Conservation (phyloP, 2,888 invertebrate genomes). For the Tinea pellionella region DNA sequence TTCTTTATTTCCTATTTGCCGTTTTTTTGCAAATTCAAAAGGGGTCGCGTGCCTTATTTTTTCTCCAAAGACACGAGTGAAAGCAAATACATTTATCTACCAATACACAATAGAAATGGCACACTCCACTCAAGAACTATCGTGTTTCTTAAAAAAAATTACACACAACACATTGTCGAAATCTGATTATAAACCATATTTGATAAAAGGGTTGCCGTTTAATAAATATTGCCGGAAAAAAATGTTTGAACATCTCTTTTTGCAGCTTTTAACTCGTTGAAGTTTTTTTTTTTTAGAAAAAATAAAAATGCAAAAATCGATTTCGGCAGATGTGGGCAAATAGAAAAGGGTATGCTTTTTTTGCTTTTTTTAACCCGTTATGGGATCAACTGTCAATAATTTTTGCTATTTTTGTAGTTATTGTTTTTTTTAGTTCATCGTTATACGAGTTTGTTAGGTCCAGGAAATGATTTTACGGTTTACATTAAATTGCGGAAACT, state of each 20-base stretch:
- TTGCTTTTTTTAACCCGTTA: slow-evolving; percentile 43
- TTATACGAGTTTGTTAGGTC: not conserved
- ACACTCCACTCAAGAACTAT: slow-evolving; percentile 62
- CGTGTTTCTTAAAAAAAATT: slow-evolving; percentile 51
- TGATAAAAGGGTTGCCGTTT: slow-evolving; percentile 64
- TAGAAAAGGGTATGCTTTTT: slow-evolving; percentile 56
- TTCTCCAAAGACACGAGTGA: slow-evolving; percentile 45
- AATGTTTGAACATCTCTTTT: slow-evolving; percentile 42
- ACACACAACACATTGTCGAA: slow-evolving; percentile 60
- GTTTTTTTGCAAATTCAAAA: slow-evolving; percentile 1
- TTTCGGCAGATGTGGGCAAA: slow-evolving; percentile 66
- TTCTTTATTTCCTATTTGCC: no score
- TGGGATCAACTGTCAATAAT: slow-evolving; percentile 34
- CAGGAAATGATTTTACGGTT: not conserved
- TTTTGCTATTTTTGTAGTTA: slow-evolving; percentile 13
- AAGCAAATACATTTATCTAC: slow-evolving; percentile 50
- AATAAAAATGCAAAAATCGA: slow-evolving; percentile 62
- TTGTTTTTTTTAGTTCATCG: not conserved
- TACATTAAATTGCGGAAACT: not conserved
- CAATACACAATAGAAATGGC: slow-evolving; percentile 44
- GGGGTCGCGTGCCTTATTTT: slow-evolving; percentile 59
- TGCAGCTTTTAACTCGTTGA: slow-evolving; percentile 37
- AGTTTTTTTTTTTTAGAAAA: no score
- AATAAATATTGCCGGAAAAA: slow-evolving; percentile 48
- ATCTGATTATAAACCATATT: slow-evolving; percentile 62